Percentiles rank a stretch among this genome's conserved stretches.
Conservation (phyloP, 2,888 invertebrate species). For the Apodemia duryi region DNA sequence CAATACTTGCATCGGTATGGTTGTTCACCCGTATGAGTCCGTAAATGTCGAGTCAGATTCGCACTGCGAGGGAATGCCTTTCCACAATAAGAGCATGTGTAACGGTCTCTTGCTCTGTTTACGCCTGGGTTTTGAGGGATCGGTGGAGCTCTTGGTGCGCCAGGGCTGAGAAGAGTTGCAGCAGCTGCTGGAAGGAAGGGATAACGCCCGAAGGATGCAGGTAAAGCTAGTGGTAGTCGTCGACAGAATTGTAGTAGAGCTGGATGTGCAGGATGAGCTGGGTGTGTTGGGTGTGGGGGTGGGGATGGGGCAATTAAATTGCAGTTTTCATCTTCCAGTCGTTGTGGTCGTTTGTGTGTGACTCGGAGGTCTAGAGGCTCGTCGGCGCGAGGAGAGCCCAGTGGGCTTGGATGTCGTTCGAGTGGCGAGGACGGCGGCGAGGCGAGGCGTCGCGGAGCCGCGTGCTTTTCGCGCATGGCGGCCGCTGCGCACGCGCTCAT, state of each 20-base stretch:
- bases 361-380: slow-evolving; percentile 94
- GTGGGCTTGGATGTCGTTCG: slow-evolving; percentile 72
- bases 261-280: slow-evolving; percentile 80
- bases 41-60: slow-evolving; percentile 96
- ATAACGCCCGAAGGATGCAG: slow-evolving; percentile 71
- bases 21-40: slow-evolving; percentile 99
- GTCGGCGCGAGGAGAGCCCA: slow-evolving; percentile 77
- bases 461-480: slow-evolving; percentile 92
- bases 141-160: slow-evolving; percentile 60
- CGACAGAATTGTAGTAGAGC: slow-evolving; percentile 71
- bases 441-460: slow-evolving; percentile 92
- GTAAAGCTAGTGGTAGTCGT: slow-evolving; percentile 65
- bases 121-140: slow-evolving; percentile 67
- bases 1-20: slow-evolving; percentile 99
- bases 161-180: slow-evolving; percentile 66
- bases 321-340: slow-evolving; percentile 91
- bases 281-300: slow-evolving; percentile 71
- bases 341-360: slow-evolving; percentile 87
- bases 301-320: slow-evolving; percentile 85
- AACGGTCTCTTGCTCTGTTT: slow-evolving; percentile 90
- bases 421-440: slow-evolving; percentile 69
- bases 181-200: slow-evolving; percentile 73
- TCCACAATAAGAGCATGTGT: slow-evolving; percentile 98
- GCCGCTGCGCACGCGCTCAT: slow-evolving; percentile 87
- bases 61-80: slow-evolving; percentile 98